Evolutionary conservation across 35 echinoderm and acorn worm genomes (phyloP).

Genomic region (Antedon bifida): DNA sequence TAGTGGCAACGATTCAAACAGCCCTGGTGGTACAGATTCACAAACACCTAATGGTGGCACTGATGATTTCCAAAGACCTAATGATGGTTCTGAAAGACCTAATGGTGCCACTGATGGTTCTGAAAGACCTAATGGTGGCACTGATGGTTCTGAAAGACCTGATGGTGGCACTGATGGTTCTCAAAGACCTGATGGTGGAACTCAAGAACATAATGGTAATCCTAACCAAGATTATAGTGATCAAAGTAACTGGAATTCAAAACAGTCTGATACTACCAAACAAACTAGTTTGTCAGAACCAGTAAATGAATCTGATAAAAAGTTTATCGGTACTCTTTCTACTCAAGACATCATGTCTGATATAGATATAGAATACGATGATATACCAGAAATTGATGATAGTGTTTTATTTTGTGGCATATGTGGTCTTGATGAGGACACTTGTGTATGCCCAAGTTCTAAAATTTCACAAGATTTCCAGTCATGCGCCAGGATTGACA

Average conservation of each 20-base stretch:
- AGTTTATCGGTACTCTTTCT: too few relatives aligned
- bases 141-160: neutral
- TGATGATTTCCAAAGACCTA: neutral
- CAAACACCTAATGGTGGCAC: neutral
- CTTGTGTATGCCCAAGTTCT: conserved; percentile 38
- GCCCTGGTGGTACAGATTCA: neutral
- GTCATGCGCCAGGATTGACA: neutral
- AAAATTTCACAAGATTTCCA: neutral
- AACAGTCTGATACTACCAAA: neutral
- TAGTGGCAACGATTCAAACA: too few relatives aligned
- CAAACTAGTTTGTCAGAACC: neutral
- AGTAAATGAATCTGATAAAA: neutral
- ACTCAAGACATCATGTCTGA: neutral
- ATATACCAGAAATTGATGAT: conserved; percentile 66
- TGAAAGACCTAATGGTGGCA: neutral
- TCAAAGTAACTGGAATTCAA: conserved; percentile 3
- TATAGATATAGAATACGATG: conserved; percentile 21
- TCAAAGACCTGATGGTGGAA: neutral
- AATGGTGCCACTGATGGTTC: too few relatives aligned
- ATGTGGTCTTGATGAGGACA: conserved; percentile 68
- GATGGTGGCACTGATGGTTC: too few relatives aligned
- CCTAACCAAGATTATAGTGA: neutral
- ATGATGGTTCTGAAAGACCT: neutral
- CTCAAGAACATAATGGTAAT: neutral
- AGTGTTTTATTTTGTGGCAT: conserved; percentile 51